Conservation (phyloP, 2,113 vertebrate genomes). For the Heteronetta atricapilla region DNA sequence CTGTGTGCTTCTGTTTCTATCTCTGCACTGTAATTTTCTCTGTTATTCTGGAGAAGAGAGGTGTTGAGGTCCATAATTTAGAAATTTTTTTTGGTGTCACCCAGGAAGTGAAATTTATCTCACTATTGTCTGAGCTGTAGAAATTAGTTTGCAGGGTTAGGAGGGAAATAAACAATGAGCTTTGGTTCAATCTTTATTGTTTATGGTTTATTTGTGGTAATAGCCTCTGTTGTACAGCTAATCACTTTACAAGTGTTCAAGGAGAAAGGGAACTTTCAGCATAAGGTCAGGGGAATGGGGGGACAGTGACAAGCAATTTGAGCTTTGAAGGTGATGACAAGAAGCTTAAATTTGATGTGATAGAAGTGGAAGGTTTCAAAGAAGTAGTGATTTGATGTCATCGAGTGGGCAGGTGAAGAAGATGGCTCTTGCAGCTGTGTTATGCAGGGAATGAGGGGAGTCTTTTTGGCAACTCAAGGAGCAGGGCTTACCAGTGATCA, state of each 20-base stretch:
- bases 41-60: background rate
- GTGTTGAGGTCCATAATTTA: background rate
- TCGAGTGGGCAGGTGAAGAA: background rate
- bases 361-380: slow-evolving; percentile 28
- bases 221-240: background rate
- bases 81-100: background rate
- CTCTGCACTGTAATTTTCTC: background rate
- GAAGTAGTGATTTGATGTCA: background rate
- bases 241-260: slow-evolving; percentile 27
- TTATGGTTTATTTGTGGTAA: slow-evolving; percentile 43
- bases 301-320: slow-evolving; percentile 24
- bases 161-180: background rate
- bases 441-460: background rate
- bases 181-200: background rate
- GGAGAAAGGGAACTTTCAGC: background rate
- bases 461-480: background rate
- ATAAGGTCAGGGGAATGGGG: background rate
- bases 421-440: background rate
- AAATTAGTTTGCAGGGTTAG: slow-evolving; percentile 12
- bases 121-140: background rate
- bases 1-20: background rate
- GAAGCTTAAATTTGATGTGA: slow-evolving; percentile 48
- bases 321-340: slow-evolving; percentile 45
- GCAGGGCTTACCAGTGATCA: background rate
- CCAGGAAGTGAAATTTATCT: background rate